These are phyloP conservation scores for Tholera decimalis DNA, from an alignment of 2,888 invertebrate genomes.

Conservation along the genomic window DNA sequence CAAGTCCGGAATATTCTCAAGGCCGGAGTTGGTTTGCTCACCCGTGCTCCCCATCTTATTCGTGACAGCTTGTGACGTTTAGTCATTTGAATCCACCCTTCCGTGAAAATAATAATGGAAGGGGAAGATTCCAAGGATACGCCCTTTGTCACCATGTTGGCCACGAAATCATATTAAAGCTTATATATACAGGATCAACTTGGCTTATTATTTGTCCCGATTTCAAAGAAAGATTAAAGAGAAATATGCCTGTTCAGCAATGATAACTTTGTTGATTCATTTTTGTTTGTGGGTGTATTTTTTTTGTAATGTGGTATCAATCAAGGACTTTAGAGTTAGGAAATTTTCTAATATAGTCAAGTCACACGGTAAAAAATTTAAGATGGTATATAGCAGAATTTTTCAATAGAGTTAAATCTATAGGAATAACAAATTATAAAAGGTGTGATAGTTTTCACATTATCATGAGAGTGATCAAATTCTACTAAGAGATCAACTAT, in stretches of 20 bases:
- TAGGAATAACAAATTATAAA: no score
- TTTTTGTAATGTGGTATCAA: no score
- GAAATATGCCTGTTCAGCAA: no score
- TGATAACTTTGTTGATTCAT: no score
- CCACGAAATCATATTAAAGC: not conserved
- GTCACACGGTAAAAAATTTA: no score
- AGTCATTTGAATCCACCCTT: slow-evolving; percentile 18
- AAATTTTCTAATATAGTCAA: no score
- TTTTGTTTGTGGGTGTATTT: no score
- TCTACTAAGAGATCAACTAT: not conserved
- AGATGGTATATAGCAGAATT: no score
- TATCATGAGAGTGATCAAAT: not conserved
- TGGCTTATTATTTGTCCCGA: not conserved
- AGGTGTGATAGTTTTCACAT: not conserved
- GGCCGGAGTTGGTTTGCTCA: slow-evolving; percentile 11
- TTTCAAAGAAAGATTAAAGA: not conserved
- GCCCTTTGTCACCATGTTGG: not conserved
- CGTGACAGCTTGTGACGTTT: slow-evolving; percentile 43
- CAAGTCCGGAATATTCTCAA: slow-evolving; percentile 22
- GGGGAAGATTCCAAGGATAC: not conserved
- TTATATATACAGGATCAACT: not conserved
- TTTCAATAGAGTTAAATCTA: no score
- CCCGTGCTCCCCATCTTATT: slow-evolving; percentile 21
- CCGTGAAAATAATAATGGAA: slow-evolving; percentile 29
- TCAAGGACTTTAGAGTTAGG: no score